Conservation (phyloP, 2,888 invertebrate genomes). For the Drosophila imparisetae region DNA sequence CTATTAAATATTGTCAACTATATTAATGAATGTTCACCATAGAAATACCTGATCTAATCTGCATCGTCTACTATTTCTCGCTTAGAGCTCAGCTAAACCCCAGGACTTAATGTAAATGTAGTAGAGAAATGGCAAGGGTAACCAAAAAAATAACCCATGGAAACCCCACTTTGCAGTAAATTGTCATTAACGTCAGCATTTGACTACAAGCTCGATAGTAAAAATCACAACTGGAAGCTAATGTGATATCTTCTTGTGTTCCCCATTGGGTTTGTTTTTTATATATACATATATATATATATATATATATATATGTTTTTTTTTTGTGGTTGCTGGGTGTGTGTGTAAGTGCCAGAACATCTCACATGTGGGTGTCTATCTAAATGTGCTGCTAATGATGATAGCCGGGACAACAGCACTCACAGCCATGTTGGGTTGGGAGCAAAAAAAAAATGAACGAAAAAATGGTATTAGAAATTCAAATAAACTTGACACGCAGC, state of each 20-base stretch:
- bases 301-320: not conserved
- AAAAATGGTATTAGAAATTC: slow-evolving; percentile 45
- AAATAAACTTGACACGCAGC: slow-evolving; percentile 57
- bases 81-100: not conserved
- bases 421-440: not conserved
- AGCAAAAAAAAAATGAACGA: not conserved
- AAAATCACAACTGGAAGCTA: slow-evolving; percentile 42
- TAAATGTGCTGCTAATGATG: slow-evolving; percentile 71
- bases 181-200: slow-evolving; percentile 46
- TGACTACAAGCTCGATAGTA: slow-evolving; percentile 27
- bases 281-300: not conserved
- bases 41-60: not conserved
- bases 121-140: not conserved
- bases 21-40: not conserved
- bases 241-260: slow-evolving; percentile 29
- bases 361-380: slow-evolving; percentile 51
- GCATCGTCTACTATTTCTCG: not conserved
- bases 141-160: not conserved
- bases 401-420: slow-evolving; percentile 39
- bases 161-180: slow-evolving; percentile 41
- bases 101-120: not conserved
- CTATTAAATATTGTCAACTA: not conserved
- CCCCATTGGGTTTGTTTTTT: slow-evolving; percentile 1
- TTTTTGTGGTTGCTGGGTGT: slow-evolving; percentile 2
- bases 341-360: slow-evolving; percentile 31